Evolutionary conservation across 2,797 vertebrate genomes (phyloP).

Genomic region (Phataginus tetradactyla): DNA sequence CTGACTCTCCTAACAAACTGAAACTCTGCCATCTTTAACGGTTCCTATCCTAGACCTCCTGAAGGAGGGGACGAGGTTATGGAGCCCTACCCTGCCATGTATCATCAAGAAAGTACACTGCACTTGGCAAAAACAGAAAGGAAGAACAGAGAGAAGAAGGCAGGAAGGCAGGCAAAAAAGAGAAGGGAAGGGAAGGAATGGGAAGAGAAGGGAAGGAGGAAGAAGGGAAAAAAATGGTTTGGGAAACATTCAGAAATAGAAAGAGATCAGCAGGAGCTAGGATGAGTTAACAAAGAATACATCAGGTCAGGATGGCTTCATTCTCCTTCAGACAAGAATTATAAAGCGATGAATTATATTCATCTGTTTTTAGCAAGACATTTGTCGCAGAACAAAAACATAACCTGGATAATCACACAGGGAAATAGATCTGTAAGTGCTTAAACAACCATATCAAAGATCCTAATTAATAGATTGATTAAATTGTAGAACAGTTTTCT

Average conservation of each 20-base stretch:
- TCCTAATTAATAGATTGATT: not conserved
- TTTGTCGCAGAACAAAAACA: conserved; percentile 4
- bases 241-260: not conserved
- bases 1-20: not conserved
- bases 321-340: conserved; percentile 25
- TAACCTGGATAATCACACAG: not conserved
- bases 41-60: not conserved
- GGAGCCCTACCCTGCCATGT: not conserved
- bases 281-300: not conserved
- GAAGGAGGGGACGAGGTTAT: not conserved
- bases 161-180: not conserved
- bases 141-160: not conserved
- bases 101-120: not conserved
- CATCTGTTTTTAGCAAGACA: conserved; percentile 29
- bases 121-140: not conserved
- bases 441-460: not conserved
- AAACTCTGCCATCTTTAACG: not conserved
- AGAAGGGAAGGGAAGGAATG: not conserved
- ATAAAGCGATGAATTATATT: not conserved
- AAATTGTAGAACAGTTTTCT: not conserved
- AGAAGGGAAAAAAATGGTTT: not conserved
- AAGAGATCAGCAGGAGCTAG: not conserved
- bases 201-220: not conserved
- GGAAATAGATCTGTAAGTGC: not conserved
- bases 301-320: conserved; percentile 47